phyloP scores from a whole-genome alignment of 64 coral and sea anemone genomes.

The Dendronephthya gigantea region DNA sequence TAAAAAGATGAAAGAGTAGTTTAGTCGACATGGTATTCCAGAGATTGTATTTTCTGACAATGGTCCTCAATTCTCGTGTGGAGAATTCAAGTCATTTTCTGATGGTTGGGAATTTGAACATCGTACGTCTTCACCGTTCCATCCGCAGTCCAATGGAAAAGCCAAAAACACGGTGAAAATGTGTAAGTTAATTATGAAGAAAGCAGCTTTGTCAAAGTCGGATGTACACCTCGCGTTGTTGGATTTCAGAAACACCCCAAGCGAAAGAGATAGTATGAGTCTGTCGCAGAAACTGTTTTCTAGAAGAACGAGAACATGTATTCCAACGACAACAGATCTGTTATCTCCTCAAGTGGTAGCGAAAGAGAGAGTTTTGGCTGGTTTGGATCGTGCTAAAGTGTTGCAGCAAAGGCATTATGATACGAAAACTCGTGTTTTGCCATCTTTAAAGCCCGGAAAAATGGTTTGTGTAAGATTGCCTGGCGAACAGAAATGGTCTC shows the following conservation, averaged over 20 bases:
- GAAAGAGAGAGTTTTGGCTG: not conserved
- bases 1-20: not conserved
- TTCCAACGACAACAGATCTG: not conserved
- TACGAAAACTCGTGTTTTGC: not conserved
- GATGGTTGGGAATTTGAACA: not conserved
- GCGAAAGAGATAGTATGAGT: not conserved
- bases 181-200: not conserved
- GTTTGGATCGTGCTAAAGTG: not conserved
- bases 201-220: not conserved
- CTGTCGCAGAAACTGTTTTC: not conserved
- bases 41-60: not conserved
- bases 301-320: not conserved
- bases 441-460: not conserved
- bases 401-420: not conserved
- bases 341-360: not conserved
- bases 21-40: slow-evolving; percentile 1
- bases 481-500: not conserved
- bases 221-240: not conserved
- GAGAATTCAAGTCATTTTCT: not conserved
- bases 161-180: not conserved
- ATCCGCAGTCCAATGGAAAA: not conserved
- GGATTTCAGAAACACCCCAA: not conserved
- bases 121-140: not conserved
- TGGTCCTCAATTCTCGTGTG: not conserved
- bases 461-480: not conserved